Evolutionary conservation across 1,140 invertebrate genomes (phyloP), one percentile per base, ranked within the genome.

Genomic region (Macrosteles quadrilineatus): DNA sequence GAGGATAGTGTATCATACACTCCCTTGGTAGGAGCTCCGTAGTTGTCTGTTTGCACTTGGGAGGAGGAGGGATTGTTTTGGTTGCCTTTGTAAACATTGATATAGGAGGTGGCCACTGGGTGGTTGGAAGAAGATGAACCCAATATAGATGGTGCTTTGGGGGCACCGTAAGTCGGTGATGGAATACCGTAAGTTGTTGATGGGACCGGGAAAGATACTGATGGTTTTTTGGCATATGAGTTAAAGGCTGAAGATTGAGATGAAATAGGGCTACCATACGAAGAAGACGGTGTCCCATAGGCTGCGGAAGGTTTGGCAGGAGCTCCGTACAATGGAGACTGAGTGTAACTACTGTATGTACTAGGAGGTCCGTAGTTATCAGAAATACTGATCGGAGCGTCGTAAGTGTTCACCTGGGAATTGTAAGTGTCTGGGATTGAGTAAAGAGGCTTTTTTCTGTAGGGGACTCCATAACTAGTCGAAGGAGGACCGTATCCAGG

Each of bases 401-500:
- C 57, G 29, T 30, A 69, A 19, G 59, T 50, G 25, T 66, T 59
- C 23, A 59, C 25, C 23, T 59, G 55, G 6, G 55, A 59, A 23
- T 59, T 59, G 23, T 59, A 59, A 6, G 55, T 59, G 27, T 59
- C 55, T 27, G 55, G 55, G 27, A 59, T 23, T 27, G 55, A 59
- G 23, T 59, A 59, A 6, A 25, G 4, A 6, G 55, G 55, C 27
- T 59, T 59, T 23, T 27, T 59, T 27, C 23, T 43, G 29, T 63
- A 32, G n/a, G 74, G 74, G 17, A 67, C 73, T 0, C 74, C 75
- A 64, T 73, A 76, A 21, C 32, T 66, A 6, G 70, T 36, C 47
- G 68, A 67, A 27, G 72, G 73, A 50, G 73, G 72, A 0, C 73
- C 75, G 65, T 77, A 76, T 12, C 30, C 27, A 21, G 69, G 70